Percentiles rank a stretch among this genome's conserved stretches.
phyloP scores from a whole-genome alignment of 1,140 invertebrate genomes.

The Melipona quadrifasciata region DNA sequence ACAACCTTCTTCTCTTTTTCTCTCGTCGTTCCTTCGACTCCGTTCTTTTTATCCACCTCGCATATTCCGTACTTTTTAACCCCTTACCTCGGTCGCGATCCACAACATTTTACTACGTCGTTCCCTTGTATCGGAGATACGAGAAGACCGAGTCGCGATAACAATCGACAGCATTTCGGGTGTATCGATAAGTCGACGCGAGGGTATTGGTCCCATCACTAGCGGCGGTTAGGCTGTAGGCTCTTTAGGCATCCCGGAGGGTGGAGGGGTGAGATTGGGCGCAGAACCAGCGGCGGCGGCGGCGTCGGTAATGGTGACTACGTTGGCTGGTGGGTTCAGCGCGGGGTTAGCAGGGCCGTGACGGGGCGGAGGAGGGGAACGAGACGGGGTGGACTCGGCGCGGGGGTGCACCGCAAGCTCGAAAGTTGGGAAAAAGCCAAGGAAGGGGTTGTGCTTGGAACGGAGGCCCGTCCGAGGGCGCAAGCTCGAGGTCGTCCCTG shows the following conservation, averaged over 20 bases:
- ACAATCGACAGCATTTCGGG: neutral
- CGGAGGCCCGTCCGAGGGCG: slow-evolving; percentile 64
- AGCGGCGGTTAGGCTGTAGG: slow-evolving; percentile 41
- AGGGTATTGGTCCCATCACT: slow-evolving; percentile 39
- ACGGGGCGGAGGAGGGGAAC: neutral
- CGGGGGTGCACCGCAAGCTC: slow-evolving; percentile 71
- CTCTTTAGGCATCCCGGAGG: slow-evolving; percentile 37
- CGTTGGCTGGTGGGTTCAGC: slow-evolving; percentile 38
- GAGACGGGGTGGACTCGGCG: slow-evolving; percentile 11
- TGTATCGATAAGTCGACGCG: slow-evolving; percentile 39
- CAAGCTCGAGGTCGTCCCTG: slow-evolving; percentile 73
- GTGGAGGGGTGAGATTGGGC: slow-evolving; percentile 34
- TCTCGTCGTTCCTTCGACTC: no score
- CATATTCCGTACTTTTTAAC: no score
- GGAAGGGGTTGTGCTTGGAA: slow-evolving; percentile 76
- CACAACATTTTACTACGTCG: no score
- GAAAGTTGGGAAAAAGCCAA: slow-evolving; percentile 78
- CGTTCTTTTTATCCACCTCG: no score
- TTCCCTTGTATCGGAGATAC: neutral
- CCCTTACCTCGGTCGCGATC: no score
- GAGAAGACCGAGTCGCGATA: neutral
- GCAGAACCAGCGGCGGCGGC: slow-evolving; percentile 54
- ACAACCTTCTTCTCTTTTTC: no score
- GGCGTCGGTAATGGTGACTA: slow-evolving; percentile 60
- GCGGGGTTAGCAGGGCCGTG: slow-evolving; percentile 21